Conservation (phyloP, 2,888 invertebrate species). For the Allolobophora icterica region DNA sequence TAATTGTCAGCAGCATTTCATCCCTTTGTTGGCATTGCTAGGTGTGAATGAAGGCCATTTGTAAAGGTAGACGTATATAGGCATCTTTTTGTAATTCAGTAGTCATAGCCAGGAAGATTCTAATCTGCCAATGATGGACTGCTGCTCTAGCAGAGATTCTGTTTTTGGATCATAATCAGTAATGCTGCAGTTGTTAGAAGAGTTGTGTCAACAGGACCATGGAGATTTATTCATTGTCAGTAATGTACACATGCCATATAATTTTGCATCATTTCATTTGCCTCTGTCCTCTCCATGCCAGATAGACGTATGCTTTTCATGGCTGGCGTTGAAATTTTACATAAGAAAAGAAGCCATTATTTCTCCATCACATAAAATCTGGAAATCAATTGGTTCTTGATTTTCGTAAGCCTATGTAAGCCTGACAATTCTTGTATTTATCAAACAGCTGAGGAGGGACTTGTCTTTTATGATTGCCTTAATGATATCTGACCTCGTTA, state of each 20-base stretch:
- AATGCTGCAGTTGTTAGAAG: not conserved
- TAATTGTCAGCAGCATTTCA: conserved; percentile 3
- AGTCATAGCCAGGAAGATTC: not conserved
- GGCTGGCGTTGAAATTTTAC: not conserved
- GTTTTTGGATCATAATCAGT: not conserved
- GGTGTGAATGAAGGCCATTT: not conserved
- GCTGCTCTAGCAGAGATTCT: not conserved
- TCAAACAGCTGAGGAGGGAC: not conserved
- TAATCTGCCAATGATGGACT: not conserved
- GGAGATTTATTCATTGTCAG: not conserved
- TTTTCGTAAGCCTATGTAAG: too few relatives aligned
- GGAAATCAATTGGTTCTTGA: not conserved
- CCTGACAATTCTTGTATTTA: not conserved
- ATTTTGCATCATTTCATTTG: not conserved
- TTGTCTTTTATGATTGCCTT: not conserved
- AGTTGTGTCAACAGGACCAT: not conserved
- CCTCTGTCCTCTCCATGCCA: not conserved
- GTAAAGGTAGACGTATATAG: not conserved
- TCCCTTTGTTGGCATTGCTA: not conserved
- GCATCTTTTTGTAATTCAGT: not conserved
- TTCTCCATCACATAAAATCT: not conserved
- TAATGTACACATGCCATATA: not conserved
- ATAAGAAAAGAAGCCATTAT: not conserved
- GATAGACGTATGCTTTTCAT: not conserved
- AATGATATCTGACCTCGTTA: not conserved